phyloP scores from a whole-genome alignment of 2,797 vertebrate genomes.

The Enteromius unitaeniatus region DNA sequence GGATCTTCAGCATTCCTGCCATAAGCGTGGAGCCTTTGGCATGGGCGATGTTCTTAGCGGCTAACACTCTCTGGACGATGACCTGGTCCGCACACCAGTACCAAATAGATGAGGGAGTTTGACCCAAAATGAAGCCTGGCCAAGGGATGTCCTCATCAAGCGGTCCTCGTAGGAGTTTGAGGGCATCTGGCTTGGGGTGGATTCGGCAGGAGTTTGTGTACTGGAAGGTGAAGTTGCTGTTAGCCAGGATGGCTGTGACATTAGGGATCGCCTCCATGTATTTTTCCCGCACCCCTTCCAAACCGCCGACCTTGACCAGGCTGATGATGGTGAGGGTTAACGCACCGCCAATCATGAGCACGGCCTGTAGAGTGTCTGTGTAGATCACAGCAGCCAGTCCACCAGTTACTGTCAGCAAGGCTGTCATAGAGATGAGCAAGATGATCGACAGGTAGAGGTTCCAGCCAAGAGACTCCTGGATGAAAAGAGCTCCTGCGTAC shows the following conservation, averaged over 20 bases:
- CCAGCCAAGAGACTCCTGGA: slow-evolving; percentile 98
- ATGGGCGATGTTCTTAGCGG: slow-evolving; percentile 94
- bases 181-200: slow-evolving; percentile 87
- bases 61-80: slow-evolving; percentile 96
- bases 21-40: slow-evolving; percentile 96
- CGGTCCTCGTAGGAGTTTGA: slow-evolving; percentile 89
- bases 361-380: slow-evolving; percentile 95
- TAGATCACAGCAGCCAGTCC: slow-evolving; percentile 97
- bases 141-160: slow-evolving; percentile 95
- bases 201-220: slow-evolving; percentile 89
- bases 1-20: slow-evolving; percentile 94
- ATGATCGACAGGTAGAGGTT: slow-evolving; percentile 95
- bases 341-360: slow-evolving; percentile 95
- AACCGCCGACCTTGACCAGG: slow-evolving; percentile 90
- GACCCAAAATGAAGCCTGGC: slow-evolving; percentile 96
- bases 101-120: slow-evolving; percentile 98
- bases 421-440: slow-evolving; percentile 95
- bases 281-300: slow-evolving; percentile 91
- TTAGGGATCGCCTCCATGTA: slow-evolving; percentile 96
- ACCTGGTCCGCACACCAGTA: slow-evolving; percentile 99
- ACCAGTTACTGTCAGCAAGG: slow-evolving; percentile 93
- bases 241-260: slow-evolving; percentile 86
- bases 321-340: slow-evolving; percentile 92
- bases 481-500: slow-evolving; percentile 97
- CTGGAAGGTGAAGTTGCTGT: slow-evolving; percentile 85